phyloP scores from a whole-genome alignment of 1,140 invertebrate genomes.

The Dendrolimus punctatus region DNA sequence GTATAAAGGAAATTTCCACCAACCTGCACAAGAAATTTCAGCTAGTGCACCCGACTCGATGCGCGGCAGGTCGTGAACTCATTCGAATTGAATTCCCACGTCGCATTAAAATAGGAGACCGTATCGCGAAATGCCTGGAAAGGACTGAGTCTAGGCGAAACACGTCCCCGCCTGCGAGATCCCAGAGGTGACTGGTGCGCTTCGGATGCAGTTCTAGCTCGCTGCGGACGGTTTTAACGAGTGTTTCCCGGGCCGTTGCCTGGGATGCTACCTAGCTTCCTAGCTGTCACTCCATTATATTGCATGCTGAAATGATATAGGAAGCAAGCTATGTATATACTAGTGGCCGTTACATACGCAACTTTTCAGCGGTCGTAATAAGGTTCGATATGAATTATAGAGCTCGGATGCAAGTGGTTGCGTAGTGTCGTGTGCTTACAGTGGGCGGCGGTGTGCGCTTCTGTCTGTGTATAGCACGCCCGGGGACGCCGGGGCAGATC shows the following conservation, averaged over 20 bases:
- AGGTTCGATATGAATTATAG: slow-evolving; percentile 21
- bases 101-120: slow-evolving; percentile 24
- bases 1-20: slow-evolving; percentile 37
- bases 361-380: slow-evolving; percentile 28
- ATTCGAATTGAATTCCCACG: slow-evolving; percentile 43
- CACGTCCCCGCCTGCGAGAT: slow-evolving; percentile 15
- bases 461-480: too few relatives aligned
- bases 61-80: slow-evolving; percentile 34
- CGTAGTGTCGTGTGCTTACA: slow-evolving; percentile 31
- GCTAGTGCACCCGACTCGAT: slow-evolving; percentile 15
- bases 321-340: slow-evolving; percentile 6
- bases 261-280: slow-evolving; percentile 27
- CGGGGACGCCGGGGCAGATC: slow-evolving; percentile 1
- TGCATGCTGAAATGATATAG: slow-evolving; percentile 17
- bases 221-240: slow-evolving; percentile 42
- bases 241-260: slow-evolving; percentile 39
- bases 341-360: slow-evolving; percentile 5
- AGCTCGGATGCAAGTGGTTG: slow-evolving; percentile 26
- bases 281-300: slow-evolving; percentile 19
- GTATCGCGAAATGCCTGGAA: slow-evolving; percentile 30
- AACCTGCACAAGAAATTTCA: slow-evolving; percentile 29
- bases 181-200: slow-evolving; percentile 39
- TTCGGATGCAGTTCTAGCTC: slow-evolving; percentile 47
- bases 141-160: slow-evolving; percentile 23
- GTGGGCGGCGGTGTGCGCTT: slow-evolving; percentile 29